Base-by-base conservation (phyloP, 1,140 invertebrate genomes). In the Drosophila tristis region DNA sequence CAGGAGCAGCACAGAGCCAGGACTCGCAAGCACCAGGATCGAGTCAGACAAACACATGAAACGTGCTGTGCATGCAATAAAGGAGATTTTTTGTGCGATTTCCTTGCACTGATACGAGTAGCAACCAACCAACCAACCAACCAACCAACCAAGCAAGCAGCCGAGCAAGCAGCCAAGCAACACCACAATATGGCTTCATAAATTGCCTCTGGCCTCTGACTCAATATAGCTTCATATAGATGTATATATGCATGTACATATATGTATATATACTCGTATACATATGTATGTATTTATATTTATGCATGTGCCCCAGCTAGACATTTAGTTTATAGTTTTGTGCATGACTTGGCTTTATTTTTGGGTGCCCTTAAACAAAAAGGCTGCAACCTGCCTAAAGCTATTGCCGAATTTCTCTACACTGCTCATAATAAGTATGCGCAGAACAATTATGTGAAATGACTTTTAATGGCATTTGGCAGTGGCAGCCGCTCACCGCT, bases 21-120 rank as follows among this genome's bases (percentile, higher is more conserved):
- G 48, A 51, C 23, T 45, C 23, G 26, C 31, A n/a, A 20, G 20
- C 16, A 25, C 23, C 23, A 29, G 56, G 56, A 61, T 56, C 67
- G 35, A 76, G 51, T 58, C 80, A 84, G 79, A 84, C 85, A 89
- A 89, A 89, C 84, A 87, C 66, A 84, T 65, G 76, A 71, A 77
- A 89, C 84, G 84, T 89, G 84, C 84, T 89, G 72, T 82, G 84
- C 79, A 89, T 89, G 84, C 84, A 89, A 89, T 89, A 84, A 79
- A 89, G 80, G 64, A 87, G 84, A 78, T 87, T 84, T 87, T 82
- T 87, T 84, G 76, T 68, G 70, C 82, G 76, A 89, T 89, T 89
- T 89, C 76, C 86, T 7, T 73, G 84, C 75, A 56, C 71, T 71
- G 81, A 86, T 74, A 70, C 66, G 26, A 29, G 26, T 6, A 29